These are phyloP conservation scores for Zeus faber DNA, from an alignment of 2,113 vertebrate species.

Conservation along the genomic window DNA sequence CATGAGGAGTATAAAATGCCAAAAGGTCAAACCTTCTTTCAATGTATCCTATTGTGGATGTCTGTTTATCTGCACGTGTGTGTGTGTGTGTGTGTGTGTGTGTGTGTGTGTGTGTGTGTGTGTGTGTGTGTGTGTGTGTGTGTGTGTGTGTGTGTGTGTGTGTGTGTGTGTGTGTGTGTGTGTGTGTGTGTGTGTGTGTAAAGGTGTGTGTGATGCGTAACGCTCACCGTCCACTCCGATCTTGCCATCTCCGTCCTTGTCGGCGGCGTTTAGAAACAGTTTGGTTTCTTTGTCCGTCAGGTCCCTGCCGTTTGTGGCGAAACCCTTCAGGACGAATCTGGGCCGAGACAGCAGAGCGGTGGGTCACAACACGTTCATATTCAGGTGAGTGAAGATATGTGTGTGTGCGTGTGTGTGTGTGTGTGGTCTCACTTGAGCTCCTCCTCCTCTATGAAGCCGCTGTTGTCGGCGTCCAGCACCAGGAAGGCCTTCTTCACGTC, in stretches of 20 bases:
- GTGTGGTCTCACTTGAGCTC: conserved; percentile 76
- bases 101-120: background rate
- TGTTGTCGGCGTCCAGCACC: conserved; percentile 82
- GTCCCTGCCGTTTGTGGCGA: conserved; percentile 82
- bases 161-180: background rate
- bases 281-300: conserved; percentile 90
- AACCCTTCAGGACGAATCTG: conserved; percentile 88
- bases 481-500: conserved; percentile 79
- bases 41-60: background rate
- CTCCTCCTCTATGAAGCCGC: conserved; percentile 82
- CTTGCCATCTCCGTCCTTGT: conserved; percentile 96
- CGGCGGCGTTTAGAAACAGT: conserved; percentile 86
- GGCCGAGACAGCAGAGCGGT: background rate
- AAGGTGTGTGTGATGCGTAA: background rate
- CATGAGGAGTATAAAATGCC: background rate
- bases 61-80: background rate
- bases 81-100: background rate
- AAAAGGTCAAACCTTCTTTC: background rate
- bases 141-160: background rate
- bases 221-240: conserved; percentile 89
- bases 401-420: conserved; percentile 11
- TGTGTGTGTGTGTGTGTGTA: background rate
- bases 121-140: background rate
- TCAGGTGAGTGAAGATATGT: background rate
- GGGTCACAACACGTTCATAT: background rate